A percentile compares a stretch with the other conserved stretches of the same genome.
Conservation (phyloP, 2,888 invertebrate genomes). For the Copidosoma aretas region DNA sequence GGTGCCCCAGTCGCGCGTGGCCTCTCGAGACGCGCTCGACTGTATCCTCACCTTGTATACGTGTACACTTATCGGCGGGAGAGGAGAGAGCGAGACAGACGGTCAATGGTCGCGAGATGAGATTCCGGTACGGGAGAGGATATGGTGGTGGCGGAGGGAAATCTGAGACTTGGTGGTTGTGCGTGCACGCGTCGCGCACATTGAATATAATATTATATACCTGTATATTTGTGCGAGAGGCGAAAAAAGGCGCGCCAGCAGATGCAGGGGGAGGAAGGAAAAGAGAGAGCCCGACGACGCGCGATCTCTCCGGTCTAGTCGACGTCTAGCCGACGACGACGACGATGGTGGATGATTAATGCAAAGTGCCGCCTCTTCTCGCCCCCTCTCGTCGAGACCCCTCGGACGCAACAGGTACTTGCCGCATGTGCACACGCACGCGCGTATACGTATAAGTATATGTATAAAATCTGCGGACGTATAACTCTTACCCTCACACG, state of each 20-base stretch:
- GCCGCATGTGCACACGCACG: not conserved
- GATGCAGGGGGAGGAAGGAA: not conserved
- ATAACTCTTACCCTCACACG: not conserved
- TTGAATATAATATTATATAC: too few species aligned
- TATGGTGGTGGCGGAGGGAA: not conserved
- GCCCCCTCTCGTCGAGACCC: not conserved
- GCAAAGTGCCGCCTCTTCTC: conserved; percentile 33
- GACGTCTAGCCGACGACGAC: conserved; percentile 54
- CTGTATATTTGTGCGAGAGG: not conserved
- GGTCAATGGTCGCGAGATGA: not conserved
- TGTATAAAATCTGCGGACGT: not conserved
- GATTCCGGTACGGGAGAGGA: not conserved
- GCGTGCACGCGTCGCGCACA: too few species aligned
- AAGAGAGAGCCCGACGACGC: not conserved
- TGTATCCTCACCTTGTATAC: too few species aligned
- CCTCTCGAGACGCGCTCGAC: not conserved
- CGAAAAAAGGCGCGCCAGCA: not conserved
- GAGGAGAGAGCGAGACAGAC: not conserved
- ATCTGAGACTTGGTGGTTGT: not conserved
- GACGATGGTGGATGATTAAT: conserved; percentile 57
- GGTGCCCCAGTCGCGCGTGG: not conserved
- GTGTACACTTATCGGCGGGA: not conserved
- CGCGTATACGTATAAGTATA: not conserved
- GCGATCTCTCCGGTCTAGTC: conserved; percentile 50
- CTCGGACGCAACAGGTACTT: not conserved